These are phyloP conservation scores for Lepidostoma basale DNA, from an alignment of 1,140 invertebrate species.

Conservation along the genomic window DNA sequence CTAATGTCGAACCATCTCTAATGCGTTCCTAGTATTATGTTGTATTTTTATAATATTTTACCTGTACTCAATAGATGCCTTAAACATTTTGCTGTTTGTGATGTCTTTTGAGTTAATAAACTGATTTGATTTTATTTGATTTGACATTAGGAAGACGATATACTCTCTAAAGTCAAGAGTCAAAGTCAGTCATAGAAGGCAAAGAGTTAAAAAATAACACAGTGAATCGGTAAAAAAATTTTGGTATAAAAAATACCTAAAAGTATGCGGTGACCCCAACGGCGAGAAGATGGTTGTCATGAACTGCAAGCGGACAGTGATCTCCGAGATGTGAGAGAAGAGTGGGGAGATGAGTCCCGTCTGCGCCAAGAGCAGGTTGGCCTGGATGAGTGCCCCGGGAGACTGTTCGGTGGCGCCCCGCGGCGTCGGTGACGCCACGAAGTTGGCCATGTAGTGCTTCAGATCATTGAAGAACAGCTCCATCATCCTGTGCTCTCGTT, in stretches of 20 bases:
- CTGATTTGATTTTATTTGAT: no score
- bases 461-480: constrained; percentile 88
- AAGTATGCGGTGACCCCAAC: constrained; percentile 84
- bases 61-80: no score
- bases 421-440: constrained; percentile 49
- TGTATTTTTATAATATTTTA: no score
- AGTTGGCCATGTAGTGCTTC: constrained; percentile 64
- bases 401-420: constrained; percentile 45
- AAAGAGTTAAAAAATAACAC: constrained; percentile 18
- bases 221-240: constrained; percentile 40
- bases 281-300: constrained; percentile 91
- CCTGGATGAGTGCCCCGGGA: constrained; percentile 46
- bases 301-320: constrained; percentile 90
- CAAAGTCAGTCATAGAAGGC: no score
- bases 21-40: no score
- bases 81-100: no score
- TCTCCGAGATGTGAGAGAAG: constrained; percentile 87
- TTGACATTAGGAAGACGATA: no score
- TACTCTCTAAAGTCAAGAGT: no score
- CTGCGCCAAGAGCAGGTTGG: constrained; percentile 43
- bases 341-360: constrained; percentile 53
- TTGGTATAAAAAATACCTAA: constrained; percentile 70
- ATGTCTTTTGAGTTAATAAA: no score
- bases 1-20: no score
- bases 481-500: constrained; percentile 90